Base-by-base conservation (phyloP, 2,888 invertebrate species). In the Drosophila ezoana region DNA sequence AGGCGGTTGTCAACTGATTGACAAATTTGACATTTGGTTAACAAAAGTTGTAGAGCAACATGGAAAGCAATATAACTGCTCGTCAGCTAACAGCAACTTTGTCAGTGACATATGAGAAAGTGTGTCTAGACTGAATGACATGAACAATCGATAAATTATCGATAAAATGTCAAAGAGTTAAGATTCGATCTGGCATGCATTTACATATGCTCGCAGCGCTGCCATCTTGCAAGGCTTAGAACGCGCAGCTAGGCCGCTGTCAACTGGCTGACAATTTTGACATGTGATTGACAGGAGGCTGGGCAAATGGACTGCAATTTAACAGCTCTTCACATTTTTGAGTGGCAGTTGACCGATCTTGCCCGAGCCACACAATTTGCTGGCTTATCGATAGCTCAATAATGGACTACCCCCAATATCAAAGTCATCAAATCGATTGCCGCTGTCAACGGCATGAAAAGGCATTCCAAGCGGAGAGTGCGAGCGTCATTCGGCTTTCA, bases 341-440 rank as follows among this genome's bases (percentile, higher is more conserved):
- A 28, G 28, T 28, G 28, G 2, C 28, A 28, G 28, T 28, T 8
- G 28, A 8, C 28, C 28, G 28, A 8, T 28, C 28, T 8, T 1
- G 28, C 28, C 28, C 28, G 28, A 8, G 8, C 28, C 8, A 28
- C 28, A 28, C 28, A 8, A 8, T 28, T 28, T 8, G 28, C 28
- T 2, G 28, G 10, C 43, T 38, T 33, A 45, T 51, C 32, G 20
- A 51, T 51, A 18, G 37, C 10, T 16, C 13, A 44, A 33, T 43
- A 33, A 59, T n/a, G 41, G 60, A 35, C 60, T 18, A 40, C 3
- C 45, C 20, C 18, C 45, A 16, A 48, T 62, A 63, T 62, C 35
- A 41, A 9, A 40, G 66, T 65, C 53, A 41, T 43, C 53, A 32
- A 4, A 10, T 18, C 47, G 65, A 47, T 65, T 32, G 66, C 18